Evolutionary conservation across 2,113 vertebrate species (phyloP).

Genomic region (Stegastes partitus): DNA sequence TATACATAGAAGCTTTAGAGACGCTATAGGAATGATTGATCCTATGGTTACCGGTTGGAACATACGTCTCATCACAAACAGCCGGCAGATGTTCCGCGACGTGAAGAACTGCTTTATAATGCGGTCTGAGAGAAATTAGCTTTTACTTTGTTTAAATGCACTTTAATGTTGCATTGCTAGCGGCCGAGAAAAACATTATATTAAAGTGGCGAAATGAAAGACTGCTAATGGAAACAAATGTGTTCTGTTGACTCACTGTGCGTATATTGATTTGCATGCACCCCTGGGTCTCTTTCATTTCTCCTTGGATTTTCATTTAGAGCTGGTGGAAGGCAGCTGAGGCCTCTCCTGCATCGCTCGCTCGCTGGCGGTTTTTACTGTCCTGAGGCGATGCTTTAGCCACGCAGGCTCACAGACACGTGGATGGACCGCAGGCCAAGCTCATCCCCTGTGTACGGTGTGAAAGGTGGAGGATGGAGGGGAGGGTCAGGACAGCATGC

Average conservation of each 20-base stretch:
- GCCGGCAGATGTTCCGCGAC: conserved; percentile 35
- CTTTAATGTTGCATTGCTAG: conserved; percentile 39
- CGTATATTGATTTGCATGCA: conserved; percentile 63
- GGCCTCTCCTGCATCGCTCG: conserved; percentile 13
- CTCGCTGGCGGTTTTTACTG: conserved; percentile 9
- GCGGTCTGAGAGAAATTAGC: conserved; percentile 38
- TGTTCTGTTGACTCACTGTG: conserved; percentile 48
- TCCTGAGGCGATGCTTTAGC: conserved; percentile 34
- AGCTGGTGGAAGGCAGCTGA: conserved; percentile 11
- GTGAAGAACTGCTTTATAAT: not conserved
- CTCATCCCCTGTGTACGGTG: conserved; percentile 13
- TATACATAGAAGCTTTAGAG: conserved; percentile 16
- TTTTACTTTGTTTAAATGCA: conserved; percentile 46
- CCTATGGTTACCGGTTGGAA: conserved; percentile 35
- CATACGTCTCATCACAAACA: conserved; percentile 22
- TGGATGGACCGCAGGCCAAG: conserved; percentile 16
- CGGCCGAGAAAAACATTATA: conserved; percentile 52
- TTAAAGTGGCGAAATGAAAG: conserved; percentile 40
- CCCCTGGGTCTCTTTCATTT: conserved; percentile 50
- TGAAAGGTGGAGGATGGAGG: conserved; percentile 13
- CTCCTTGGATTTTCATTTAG: conserved; percentile 60
- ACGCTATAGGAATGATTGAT: conserved; percentile 1
- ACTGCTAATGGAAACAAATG: conserved; percentile 58
- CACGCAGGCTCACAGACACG: conserved; percentile 14
- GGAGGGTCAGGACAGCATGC: conserved; percentile 9